phyloP scores from a whole-genome alignment of 1,140 invertebrate genomes.

The Arion vulgaris region DNA sequence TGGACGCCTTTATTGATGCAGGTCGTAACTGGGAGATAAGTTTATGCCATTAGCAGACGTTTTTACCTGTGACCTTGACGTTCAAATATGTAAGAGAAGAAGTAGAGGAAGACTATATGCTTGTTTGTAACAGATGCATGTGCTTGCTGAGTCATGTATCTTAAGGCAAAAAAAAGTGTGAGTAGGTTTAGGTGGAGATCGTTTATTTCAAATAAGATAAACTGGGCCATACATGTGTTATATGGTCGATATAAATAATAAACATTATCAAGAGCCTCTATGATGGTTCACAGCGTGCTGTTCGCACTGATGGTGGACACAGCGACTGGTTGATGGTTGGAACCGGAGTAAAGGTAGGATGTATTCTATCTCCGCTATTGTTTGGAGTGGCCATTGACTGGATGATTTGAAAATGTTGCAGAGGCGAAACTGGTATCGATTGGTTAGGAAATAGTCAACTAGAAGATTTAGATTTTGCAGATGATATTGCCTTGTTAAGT shows the following conservation, averaged over 20 bases:
- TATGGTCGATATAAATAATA: background rate
- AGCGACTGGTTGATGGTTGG: no score
- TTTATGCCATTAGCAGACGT: background rate
- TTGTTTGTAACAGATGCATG: background rate
- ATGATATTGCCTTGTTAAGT: no score
- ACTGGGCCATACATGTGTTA: background rate
- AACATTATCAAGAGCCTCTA: background rate
- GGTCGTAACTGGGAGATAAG: background rate
- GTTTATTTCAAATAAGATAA: background rate
- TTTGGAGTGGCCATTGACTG: no score
- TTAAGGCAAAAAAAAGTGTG: background rate
- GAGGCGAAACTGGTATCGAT: no score
- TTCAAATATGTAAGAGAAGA: background rate
- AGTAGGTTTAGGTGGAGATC: background rate
- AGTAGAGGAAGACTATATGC: no score
- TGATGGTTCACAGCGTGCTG: background rate
- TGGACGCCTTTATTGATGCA: background rate
- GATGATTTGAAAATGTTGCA: no score
- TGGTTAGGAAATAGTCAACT: no score
- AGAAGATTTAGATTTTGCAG: no score
- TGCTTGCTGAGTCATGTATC: conserved; percentile 5
- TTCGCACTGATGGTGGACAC: no score
- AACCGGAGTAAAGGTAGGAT: no score
- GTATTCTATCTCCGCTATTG: no score
- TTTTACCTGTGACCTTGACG: conserved; percentile 6